A percentile compares a stretch with the other conserved stretches of the same genome.
Evolutionary conservation across 2,113 vertebrate species (phyloP).

Genomic region (Loxodonta africana): DNA sequence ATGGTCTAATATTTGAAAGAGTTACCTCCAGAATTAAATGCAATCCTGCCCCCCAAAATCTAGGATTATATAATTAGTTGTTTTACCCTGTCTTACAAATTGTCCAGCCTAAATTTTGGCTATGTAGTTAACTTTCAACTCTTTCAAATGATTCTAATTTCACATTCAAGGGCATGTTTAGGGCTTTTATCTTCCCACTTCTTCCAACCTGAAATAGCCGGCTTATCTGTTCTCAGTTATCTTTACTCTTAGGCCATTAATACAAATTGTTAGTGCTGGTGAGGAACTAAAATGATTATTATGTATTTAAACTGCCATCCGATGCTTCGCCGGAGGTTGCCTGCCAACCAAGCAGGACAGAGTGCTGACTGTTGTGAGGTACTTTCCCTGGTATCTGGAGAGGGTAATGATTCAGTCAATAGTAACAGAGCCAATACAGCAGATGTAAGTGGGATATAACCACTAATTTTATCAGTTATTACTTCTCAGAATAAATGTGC

Average conservation of each 20-base stretch:
- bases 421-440: background rate
- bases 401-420: background rate
- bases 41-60: background rate
- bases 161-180: conserved; percentile 44
- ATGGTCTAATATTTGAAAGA: conserved; percentile 41
- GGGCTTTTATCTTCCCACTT: conserved; percentile 7
- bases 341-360: background rate
- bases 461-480: background rate
- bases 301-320: background rate
- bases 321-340: background rate
- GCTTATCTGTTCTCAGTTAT: conserved; percentile 10
- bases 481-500: background rate
- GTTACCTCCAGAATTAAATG: conserved; percentile 2
- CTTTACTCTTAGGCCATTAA: background rate
- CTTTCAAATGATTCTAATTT: conserved; percentile 21
- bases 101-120: background rate
- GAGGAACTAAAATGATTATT: background rate
- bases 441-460: background rate
- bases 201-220: background rate
- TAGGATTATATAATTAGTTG: background rate
- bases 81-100: background rate
- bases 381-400: background rate
- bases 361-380: background rate
- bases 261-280: background rate
- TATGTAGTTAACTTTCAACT: conserved; percentile 1